A percentile compares a stretch with the other conserved stretches of the same genome.
These are phyloP conservation scores for Calycopis cecrops DNA, from an alignment of 1,140 invertebrate species.

Conservation along the genomic window DNA sequence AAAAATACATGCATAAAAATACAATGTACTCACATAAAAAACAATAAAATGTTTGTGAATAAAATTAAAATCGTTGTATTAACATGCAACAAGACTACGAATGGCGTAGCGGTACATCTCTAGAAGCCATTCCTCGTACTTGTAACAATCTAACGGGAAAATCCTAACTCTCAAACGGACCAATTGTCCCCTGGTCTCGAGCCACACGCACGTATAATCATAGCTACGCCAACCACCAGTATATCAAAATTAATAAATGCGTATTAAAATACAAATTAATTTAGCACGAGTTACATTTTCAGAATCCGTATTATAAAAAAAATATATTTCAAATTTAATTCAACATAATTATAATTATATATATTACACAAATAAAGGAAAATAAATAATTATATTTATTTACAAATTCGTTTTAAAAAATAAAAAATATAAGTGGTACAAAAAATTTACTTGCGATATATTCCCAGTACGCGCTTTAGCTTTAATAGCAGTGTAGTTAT, in stretches of 20 bases:
- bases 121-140: not conserved
- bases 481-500: too few relatives aligned
- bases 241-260: slow-evolving; percentile 3
- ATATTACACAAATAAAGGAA: too few relatives aligned
- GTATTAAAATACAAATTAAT: slow-evolving; percentile 4
- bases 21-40: slow-evolving; percentile 24
- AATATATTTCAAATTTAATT: not conserved
- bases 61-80: slow-evolving; percentile 61
- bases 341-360: too few relatives aligned
- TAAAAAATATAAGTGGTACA: too few relatives aligned
- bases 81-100: slow-evolving; percentile 34
- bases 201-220: not conserved
- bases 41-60: slow-evolving; percentile 50
- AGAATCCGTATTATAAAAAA: not conserved
- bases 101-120: not conserved
- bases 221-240: slow-evolving; percentile 2
- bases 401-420: too few relatives aligned
- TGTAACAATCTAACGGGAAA: not conserved
- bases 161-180: not conserved
- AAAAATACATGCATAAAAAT: slow-evolving; percentile 40
- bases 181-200: not conserved
- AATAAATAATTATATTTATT: too few relatives aligned
- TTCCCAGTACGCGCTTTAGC: too few relatives aligned
- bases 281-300: slow-evolving; percentile 9
- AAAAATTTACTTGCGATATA: too few relatives aligned